Base-by-base conservation (phyloP, 2,113 vertebrate genomes). In the Pterophyllum scalare region DNA sequence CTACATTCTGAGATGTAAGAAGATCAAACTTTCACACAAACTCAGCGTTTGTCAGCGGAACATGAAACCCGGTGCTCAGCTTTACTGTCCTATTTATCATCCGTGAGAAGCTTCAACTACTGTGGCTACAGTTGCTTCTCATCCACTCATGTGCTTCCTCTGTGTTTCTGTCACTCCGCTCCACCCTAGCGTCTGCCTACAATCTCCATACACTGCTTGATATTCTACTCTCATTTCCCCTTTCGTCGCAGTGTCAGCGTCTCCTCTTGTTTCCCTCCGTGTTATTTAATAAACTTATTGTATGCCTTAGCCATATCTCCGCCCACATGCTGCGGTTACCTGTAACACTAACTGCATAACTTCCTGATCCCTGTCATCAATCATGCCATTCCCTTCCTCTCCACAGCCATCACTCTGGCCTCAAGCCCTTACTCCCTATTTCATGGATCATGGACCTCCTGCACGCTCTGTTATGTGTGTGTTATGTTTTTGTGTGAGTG, bases 401-500 rank as follows among this genome's bases (percentile, higher is more conserved):
- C 79, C 62, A 33, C 77, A 35, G 67, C 80, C 75, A 74, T 84
- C 91, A 65, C 81, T 60, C 83, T 82, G 87, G 91, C 90, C 88
- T 82, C 84, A 87, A 90, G 84, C 90, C 84, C 93, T 91, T 93
- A 92, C 90, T 92, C 88, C 89, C 87, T 88, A 93, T 95, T 94
- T 95, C 93, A 95, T 91, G 92, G 93, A 93, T 95, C 91, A 90
- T 58, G 86, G 92, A 91, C 89, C 82, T 89, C 64, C 80, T 88
- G 86, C 84, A 86, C 90, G 87, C 90, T 80, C 87, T 54, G 38
- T 38, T 88, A 75, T 58, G 77, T 72, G 70, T 80, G 65, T 85
- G 76, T 76, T 24, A 14, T 72, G 75, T 67, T 13, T 91, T 60
- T 92, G 86, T 70, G 24, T 89, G 80, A 86, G 58, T 54, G 80